phyloP scores from a whole-genome alignment of 2,888 invertebrate species.

The Rotaria macrura region DNA sequence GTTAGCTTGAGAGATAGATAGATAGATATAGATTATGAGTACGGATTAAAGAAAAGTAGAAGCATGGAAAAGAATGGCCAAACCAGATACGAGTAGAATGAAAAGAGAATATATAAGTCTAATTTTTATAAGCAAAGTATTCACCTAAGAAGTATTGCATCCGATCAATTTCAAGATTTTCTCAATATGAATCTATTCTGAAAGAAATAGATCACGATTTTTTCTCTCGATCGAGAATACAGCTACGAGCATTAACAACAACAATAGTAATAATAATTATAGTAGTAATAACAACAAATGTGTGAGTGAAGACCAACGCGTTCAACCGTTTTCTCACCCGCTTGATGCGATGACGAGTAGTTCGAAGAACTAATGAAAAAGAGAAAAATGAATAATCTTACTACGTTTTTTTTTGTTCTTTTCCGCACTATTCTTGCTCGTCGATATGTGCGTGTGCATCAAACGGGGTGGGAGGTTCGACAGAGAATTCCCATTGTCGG shows the following conservation, averaged over 20 bases:
- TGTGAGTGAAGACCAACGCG: not conserved
- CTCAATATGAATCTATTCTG: not conserved
- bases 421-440: not conserved
- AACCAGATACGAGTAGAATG: not conserved
- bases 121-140: not conserved
- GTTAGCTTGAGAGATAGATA: no score
- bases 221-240: not conserved
- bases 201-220: not conserved
- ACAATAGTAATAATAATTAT: no score
- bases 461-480: not conserved
- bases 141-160: not conserved
- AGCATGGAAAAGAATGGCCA: not conserved
- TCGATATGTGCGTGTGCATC: not conserved
- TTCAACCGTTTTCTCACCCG: not conserved
- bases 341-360: not conserved
- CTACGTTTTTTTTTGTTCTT: not conserved
- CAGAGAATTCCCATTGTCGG: not conserved
- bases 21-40: no score
- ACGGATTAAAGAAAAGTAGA: not conserved
- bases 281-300: not conserved
- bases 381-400: not conserved
- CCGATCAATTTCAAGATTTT: not conserved
- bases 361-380: conserved; percentile 7
- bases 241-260: not conserved
- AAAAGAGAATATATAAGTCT: not conserved